phyloP scores from a whole-genome alignment of 2,888 invertebrate genomes.

The Elegia similella region DNA sequence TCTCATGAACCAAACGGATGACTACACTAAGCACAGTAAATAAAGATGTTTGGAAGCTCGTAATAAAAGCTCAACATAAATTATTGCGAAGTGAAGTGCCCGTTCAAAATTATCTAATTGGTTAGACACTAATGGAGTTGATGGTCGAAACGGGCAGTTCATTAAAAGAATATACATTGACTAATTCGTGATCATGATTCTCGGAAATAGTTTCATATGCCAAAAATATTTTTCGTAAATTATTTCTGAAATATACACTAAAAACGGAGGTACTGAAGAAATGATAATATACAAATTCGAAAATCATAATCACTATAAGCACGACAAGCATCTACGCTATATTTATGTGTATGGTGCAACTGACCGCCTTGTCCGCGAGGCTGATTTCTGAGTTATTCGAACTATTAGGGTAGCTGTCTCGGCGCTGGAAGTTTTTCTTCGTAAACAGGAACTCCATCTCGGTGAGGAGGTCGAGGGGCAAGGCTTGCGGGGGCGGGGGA shows the following conservation, averaged over 20 bases:
- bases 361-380: constrained; percentile 65
- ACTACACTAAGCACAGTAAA: constrained; percentile 31
- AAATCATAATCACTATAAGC: constrained; percentile 13
- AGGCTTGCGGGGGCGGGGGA: constrained; percentile 44
- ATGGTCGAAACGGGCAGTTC: background rate
- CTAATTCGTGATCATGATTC: constrained; percentile 26
- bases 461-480: constrained; percentile 67
- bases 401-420: constrained; percentile 59
- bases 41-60: constrained; percentile 20
- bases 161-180: constrained; percentile 6
- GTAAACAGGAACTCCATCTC: constrained; percentile 71
- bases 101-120: background rate
- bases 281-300: constrained; percentile 28
- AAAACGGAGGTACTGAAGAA: constrained; percentile 26
- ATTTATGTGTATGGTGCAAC: constrained; percentile 30
- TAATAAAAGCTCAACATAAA: constrained; percentile 23
- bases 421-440: constrained; percentile 46
- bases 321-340: constrained; percentile 35
- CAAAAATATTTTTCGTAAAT: background rate
- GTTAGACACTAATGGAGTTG: constrained; percentile 4
- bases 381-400: constrained; percentile 49
- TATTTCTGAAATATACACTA: background rate
- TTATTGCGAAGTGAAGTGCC: constrained; percentile 5
- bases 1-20: constrained; percentile 42
- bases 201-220: constrained; percentile 23